Conservation (phyloP, 2,113 vertebrate species). For the Craseonycteris thonglongyai region DNA sequence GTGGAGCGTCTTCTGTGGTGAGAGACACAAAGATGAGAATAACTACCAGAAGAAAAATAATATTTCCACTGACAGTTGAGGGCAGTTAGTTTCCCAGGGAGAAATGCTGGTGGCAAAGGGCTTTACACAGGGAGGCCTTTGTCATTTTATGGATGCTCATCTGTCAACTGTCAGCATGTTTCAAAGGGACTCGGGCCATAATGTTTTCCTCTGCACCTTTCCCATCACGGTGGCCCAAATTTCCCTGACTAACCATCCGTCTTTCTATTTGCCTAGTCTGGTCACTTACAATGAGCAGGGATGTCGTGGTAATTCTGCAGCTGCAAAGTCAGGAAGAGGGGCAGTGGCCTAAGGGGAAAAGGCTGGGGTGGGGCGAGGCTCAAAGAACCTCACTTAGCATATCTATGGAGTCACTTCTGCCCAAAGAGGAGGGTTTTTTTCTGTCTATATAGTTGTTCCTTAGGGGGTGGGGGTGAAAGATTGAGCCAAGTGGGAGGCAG, state of each 20-base stretch:
- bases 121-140: conserved; percentile 82
- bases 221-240: conserved; percentile 83
- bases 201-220: conserved; percentile 85
- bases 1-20: conserved; percentile 50
- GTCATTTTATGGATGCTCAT: conserved; percentile 89
- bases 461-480: conserved; percentile 1
- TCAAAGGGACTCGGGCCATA: conserved; percentile 81
- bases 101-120: conserved; percentile 72
- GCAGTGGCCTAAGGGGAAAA: background rate
- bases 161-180: conserved; percentile 87
- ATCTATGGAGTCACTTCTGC: conserved; percentile 50
- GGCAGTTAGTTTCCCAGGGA: conserved; percentile 87
- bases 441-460: conserved; percentile 39
- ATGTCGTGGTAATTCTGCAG: conserved; percentile 73
- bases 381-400: conserved; percentile 34
- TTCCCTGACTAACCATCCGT: conserved; percentile 78
- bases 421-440: background rate
- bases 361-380: background rate
- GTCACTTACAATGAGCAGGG: conserved; percentile 76
- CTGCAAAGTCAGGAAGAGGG: conserved; percentile 54
- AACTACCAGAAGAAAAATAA: conserved; percentile 72
- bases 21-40: conserved; percentile 69
- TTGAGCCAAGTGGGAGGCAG: conserved; percentile 18
- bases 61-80: conserved; percentile 81
- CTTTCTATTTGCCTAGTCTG: conserved; percentile 84